phyloP scores from a whole-genome alignment of 2,113 vertebrate species.

The Mus spicilegus region DNA sequence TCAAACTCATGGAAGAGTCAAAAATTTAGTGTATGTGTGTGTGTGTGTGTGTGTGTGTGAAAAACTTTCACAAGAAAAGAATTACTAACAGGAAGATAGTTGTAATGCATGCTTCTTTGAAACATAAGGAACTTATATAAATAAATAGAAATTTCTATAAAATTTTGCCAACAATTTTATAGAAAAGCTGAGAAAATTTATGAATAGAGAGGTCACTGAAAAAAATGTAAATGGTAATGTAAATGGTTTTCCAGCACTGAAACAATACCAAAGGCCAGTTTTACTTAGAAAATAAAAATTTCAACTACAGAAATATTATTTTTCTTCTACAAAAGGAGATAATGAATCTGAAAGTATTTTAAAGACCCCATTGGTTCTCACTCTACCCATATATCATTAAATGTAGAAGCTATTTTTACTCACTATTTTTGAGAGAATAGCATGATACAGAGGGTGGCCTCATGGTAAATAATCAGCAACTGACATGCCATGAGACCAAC shows the following conservation, averaged over 20 bases:
- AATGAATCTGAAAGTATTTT: background rate
- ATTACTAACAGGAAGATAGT: slow-evolving; percentile 5
- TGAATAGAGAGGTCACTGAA: background rate
- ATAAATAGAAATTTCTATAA: slow-evolving; percentile 36
- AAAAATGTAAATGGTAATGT: background rate
- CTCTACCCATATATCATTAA: background rate
- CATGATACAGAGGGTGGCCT: background rate
- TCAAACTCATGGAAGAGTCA: slow-evolving; percentile 11
- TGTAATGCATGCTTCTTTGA: slow-evolving; percentile 2
- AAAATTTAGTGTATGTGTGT: background rate
- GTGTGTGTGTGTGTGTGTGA: background rate
- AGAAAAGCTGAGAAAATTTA: background rate
- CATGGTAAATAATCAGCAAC: background rate
- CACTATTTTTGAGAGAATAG: background rate
- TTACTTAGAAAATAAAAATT: background rate
- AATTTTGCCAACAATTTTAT: background rate
- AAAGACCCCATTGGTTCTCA: background rate
- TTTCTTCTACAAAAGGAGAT: background rate
- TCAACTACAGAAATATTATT: background rate
- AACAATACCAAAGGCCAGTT: background rate
- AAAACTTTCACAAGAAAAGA: slow-evolving; percentile 7
- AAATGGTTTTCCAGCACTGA: background rate
- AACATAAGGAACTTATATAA: background rate
- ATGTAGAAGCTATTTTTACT: background rate
- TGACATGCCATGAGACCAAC: background rate